These are phyloP conservation scores for Rhinoptilus africanus DNA, from an alignment of 2,113 vertebrate species.

Conservation along the genomic window DNA sequence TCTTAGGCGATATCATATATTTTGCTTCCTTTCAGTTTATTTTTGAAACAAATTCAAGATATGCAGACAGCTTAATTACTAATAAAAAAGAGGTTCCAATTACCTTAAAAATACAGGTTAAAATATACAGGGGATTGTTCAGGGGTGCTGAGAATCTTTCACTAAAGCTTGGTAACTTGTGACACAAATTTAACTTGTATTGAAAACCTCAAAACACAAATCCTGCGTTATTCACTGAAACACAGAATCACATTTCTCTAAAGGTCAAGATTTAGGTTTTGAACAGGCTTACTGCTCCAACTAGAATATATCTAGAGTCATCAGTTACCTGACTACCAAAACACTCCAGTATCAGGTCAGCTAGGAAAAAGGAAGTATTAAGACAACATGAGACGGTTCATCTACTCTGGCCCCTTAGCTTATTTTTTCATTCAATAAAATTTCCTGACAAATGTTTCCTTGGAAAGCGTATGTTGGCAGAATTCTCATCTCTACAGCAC, in stretches of 20 bases:
- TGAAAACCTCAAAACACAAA: not conserved
- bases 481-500: not conserved
- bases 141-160: not conserved
- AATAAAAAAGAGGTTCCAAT: not conserved
- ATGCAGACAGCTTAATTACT: not conserved
- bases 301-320: not conserved
- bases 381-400: not conserved
- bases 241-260: not conserved
- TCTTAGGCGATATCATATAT: not conserved
- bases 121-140: accelerated
- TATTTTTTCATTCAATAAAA: not conserved
- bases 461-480: not conserved
- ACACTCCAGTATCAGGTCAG: not conserved
- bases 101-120: not conserved
- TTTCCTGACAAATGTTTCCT: not conserved
- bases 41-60: not conserved
- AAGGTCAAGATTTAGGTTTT: not conserved
- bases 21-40: not conserved
- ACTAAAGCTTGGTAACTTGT: not conserved
- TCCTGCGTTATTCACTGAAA: not conserved
- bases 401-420: not conserved
- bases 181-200: not conserved
- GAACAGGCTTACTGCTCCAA: not conserved
- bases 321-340: not conserved
- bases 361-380: not conserved